Base-by-base conservation (phyloP, 1,140 invertebrate species). In the Panagrolaimus sp. region DNA sequence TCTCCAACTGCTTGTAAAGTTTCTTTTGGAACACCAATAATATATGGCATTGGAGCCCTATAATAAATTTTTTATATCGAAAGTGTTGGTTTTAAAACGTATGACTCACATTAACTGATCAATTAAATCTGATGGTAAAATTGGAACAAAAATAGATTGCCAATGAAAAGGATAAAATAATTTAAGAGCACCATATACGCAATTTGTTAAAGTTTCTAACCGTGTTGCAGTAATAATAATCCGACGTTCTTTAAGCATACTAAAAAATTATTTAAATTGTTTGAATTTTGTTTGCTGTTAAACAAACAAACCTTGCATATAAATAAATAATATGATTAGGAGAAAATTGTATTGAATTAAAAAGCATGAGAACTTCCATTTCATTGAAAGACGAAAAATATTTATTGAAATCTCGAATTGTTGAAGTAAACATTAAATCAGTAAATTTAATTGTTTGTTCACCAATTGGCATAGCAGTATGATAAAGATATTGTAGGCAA, bases 81-180 rank as follows among this genome's bases (percentile, higher is more conserved):
- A 57, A 57, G 20, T 57, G 14, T 57, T 57, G n/a, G n/a, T 23
- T 48, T 14, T n/a, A 48, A 25, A 57, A 57, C n/a, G n/a, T n/a
- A n/a, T n/a, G n/a, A n/a, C 51, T 57, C 51, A 57, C 51, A 57
- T 57, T 27, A 57, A 27, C n/a, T 57, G 51, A 57, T 57, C 51
- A 16, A 57, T 27, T 27, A 57, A 57, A 23, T 57, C 51, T 27
- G 27, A 14, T 27, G 51, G 51, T 25, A 57, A 57, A 57, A 57
- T 57, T 20, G 51, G 51, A 57, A 57, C 27, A 16, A 57, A 57
- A n/a, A 57, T 16, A n/a, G 20, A 20, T 27, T 57, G 51, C 51
- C 51, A 57, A 57, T 57, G 51, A 57, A 57, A 57, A 20, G 51
- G 51, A 16, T 57, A 57, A 1, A 57, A 5, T 13, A 57, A 57